Percentiles rank a stretch among this genome's conserved stretches.
These are phyloP conservation scores for Diachrysia chrysitis DNA, from an alignment of 2,888 invertebrate species.

Conservation along the genomic window DNA sequence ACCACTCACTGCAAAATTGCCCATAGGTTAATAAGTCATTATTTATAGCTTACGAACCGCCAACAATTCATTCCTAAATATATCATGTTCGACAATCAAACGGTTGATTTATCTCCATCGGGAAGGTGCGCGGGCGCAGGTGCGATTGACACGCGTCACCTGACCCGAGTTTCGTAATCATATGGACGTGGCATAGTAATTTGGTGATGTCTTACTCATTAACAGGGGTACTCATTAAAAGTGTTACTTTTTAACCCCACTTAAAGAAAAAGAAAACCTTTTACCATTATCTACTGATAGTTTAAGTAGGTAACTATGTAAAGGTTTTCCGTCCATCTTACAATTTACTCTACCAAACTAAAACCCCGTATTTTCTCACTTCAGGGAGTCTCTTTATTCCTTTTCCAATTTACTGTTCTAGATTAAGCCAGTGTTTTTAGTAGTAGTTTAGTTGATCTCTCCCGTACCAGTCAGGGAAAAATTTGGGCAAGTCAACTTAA, in stretches of 20 bases:
- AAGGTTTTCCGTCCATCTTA: too few relatives aligned
- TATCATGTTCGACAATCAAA: conserved; percentile 44
- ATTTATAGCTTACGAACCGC: conserved; percentile 27
- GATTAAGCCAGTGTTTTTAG: too few relatives aligned
- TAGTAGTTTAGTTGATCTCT: too few relatives aligned
- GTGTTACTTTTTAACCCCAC: not conserved
- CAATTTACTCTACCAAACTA: too few relatives aligned
- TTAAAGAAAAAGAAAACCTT: not conserved
- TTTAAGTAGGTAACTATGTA: too few relatives aligned
- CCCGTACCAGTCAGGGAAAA: too few relatives aligned
- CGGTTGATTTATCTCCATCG: conserved; percentile 44
- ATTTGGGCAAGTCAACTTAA: too few relatives aligned
- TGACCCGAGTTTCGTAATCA: conserved; percentile 24
- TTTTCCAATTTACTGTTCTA: too few relatives aligned
- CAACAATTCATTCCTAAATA: conserved; percentile 42
- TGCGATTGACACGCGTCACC: conserved; percentile 47
- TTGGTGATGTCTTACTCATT: conserved; percentile 14
- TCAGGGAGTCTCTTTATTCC: too few relatives aligned
- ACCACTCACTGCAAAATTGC: not conserved
- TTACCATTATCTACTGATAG: not conserved
- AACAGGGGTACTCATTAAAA: not conserved
- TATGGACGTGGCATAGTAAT: conserved; percentile 32
- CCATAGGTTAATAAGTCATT: conserved; percentile 6
- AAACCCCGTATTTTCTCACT: too few relatives aligned
- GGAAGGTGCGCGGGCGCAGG: conserved; percentile 31